Base-by-base conservation (phyloP, 2,113 vertebrate species). In the Boleophthalmus pectinirostris region DNA sequence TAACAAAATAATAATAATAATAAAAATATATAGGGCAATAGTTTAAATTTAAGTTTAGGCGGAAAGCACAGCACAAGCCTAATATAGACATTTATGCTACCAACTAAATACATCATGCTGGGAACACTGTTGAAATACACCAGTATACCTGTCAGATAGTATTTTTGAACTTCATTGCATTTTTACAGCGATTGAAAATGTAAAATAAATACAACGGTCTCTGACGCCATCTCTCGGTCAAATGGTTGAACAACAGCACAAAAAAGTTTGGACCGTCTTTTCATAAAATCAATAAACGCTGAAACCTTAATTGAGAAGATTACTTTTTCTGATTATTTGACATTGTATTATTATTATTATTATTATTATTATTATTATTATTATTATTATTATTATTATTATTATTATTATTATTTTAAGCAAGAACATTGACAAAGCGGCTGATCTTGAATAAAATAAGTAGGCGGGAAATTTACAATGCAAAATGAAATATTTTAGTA, bases 181-280 rank as follows among this genome's bases (percentile, higher is more conserved):
- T 51, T 51, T 29, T 29, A 25, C 24, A 60, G 21, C 5, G 53
- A 56, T 21, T 56, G 10, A 21, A 11, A 23, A n/a, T 33, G 58
- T 29, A 61, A 61, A 25, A n/a, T 15, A 43, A 45, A 77, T 79
- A 33, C 2, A 58, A 33, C 80, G 78, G 89, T 79, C 78, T 88
- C 46, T 78, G 21, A 51, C 79, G 1, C 86, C 86, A 87, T 81
- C 89, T 70, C 0, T 5, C 83, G 89, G 82, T 12, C 33, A 64
- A 33, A n/a, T n/a, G 8, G 10, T 43, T 38, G 3, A 38, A 64
- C 8, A n/a, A 64, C 61, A 64, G 16, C 8, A 33, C 2, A 63
- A 63, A 29, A 10, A 43, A 43, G 38, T 38, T 38, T 38, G 35
- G 1, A 43, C 8, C 8, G 8, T 63, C 5, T 61, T 33, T 63